Percentiles rank a stretch among this genome's conserved stretches.
Conservation (phyloP, 2,888 invertebrate genomes). For the Esperia sulphurella region DNA sequence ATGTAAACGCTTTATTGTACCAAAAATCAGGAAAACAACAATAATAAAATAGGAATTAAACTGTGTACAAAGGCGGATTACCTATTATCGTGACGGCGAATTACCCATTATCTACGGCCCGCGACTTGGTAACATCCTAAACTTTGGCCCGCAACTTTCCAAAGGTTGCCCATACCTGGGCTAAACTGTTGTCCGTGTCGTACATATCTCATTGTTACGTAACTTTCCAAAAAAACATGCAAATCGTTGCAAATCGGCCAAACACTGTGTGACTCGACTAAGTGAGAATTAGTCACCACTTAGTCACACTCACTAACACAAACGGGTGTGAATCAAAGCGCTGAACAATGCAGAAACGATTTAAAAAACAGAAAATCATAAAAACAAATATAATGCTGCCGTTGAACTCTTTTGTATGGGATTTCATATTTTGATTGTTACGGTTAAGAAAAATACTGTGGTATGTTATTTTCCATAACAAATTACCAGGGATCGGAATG, state of each 20-base stretch:
- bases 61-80: too few species aligned
- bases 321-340: not conserved
- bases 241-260: not conserved
- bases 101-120: too few species aligned
- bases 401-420: slow-evolving; percentile 13
- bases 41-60: too few species aligned
- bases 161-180: too few species aligned
- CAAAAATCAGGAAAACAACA: too few species aligned
- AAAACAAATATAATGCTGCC: slow-evolving; percentile 1
- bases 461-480: not conserved
- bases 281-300: slow-evolving; percentile 3
- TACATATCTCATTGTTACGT: too few species aligned
- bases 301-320: slow-evolving; percentile 2
- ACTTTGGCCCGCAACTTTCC: too few species aligned
- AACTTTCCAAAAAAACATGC: not conserved
- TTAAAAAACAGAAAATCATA: not conserved
- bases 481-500: too few species aligned
- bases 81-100: too few species aligned
- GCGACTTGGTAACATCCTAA: too few species aligned
- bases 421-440: not conserved
- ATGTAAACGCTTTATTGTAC: too few species aligned
- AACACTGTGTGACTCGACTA: not conserved
- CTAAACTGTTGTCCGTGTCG: too few species aligned
- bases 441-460: slow-evolving; percentile 1
- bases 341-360: not conserved